Base-by-base conservation (phyloP, 1,140 invertebrate species). In the Penaeus indicus region DNA sequence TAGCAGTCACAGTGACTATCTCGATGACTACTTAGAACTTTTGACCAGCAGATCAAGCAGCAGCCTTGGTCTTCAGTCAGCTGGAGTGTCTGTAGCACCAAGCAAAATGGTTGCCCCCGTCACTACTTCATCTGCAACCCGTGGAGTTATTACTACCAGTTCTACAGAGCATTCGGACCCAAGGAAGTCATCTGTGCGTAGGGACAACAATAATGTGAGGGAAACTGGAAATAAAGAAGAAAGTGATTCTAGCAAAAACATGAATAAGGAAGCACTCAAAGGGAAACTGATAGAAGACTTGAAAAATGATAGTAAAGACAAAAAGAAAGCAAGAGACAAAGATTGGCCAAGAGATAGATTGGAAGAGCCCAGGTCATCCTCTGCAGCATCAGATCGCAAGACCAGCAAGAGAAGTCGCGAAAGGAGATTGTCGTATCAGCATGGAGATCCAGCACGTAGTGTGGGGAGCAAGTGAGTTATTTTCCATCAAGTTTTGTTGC, bases 401-500 rank as follows among this genome's bases (percentile, higher is more conserved):
- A 75, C 25, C 22, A 75, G 75, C 42, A 77, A n/a, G 22, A 83
- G 61, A 61, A 77, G 81, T 54, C 42, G 84, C 11, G 25, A 61
- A 42, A 61, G 86, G 25, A 83, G 86, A 54, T 88, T 67, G 81
- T 88, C 86, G 4, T 63, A 60, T 8, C 81, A 86, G n/a, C 78
- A 77, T 11, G 42, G 83, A 21, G 86, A 88, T 27, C 86, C 86
- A 27, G 38, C 60, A 1, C 72, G 86, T 32, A 88, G 86, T 84
- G 86, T 88, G 22, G 86, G 86, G 21, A 88, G 86, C 86, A 88
- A 88, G 86, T 88, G 47, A 84, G 86, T 84, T 72, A 16, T n/a
- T 22, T 25, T 54, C 54, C 7, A 47, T 47, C 47, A 47, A 16
- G 8, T 13, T 54, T 54, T 54, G 16, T 54, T 54, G 16, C 54